Base-by-base conservation (phyloP, 2,888 invertebrate species). In the Tetheella fluctuosa region DNA sequence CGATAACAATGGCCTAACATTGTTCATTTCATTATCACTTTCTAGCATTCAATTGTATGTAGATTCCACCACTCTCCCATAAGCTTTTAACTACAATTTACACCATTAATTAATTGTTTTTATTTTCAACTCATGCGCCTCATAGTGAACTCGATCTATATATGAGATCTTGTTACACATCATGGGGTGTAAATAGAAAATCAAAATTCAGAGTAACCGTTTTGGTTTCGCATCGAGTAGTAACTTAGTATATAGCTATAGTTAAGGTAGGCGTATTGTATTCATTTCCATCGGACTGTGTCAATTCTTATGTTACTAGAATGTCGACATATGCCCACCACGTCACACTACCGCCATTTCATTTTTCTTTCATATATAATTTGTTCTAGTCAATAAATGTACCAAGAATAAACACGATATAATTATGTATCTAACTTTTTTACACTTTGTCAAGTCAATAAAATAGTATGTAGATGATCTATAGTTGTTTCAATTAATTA, bases 281-380 rank as follows among this genome's bases (percentile, higher is more conserved):
- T 89, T 90, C 83, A 83, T 86, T 89, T 80, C 76, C 85, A 90
- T 82, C 89, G 92, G 94, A 94, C 94, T 95, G 94, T 94, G 95
- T 95, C 94, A 94, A 93, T 95, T 95, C 94, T 95, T 94, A 89
- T 93, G 84, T 87, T 92, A 89, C 93, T 94, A 94, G 94, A 95
- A 94, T 94, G 85, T 93, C 88, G 92, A 94, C 94, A 94, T 94
- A 93, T 84, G 93, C 85, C 92, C 91, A 84, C 88, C 90, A 88
- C 88, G 34, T 85, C 84, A 80, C 87, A 90, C 90, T 90, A 90
- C 89, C 48, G 20, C n/a, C 90, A 86, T 80, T 85, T 78, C 78
- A 68, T 74, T 75, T 70, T 79, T 78, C 78, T 79, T 79, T 79
- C 73, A 74, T 71, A 77, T 70, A 81, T 78, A n/a, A n/a, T 80